Base-by-base conservation (phyloP, 1,140 invertebrate species). In the Drosophila watanabei region DNA sequence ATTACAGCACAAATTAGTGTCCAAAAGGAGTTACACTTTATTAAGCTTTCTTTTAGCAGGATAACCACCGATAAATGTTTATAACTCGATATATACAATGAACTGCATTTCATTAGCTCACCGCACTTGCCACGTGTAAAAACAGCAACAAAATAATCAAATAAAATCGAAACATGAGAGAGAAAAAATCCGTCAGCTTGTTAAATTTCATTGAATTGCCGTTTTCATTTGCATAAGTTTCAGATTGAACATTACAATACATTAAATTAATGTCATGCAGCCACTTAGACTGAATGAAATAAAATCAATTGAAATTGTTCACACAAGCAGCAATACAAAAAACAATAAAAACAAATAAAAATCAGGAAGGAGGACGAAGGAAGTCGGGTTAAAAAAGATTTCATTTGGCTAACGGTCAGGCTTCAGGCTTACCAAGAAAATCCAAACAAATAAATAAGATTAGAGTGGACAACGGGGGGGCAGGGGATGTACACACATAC, bases 181-280 rank as follows among this genome's bases (percentile, higher is more conserved):
- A 28, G 9, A 37, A 61, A 68, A 85, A 85, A 70, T 78, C 82
- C 58, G 48, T 54, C 54, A 9, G 73, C n/a, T 45, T 66, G 48
- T 79, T 70, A 63, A 86, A 75, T 79, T 86, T 71, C 56, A 75
- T 66, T 71, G 68, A 70, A 86, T 82, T 64, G 30, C 60, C 63
- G 61, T 61, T 86, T 86, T 75, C 45, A 85, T 85, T 85, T 82
- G 79, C 82, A 85, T 86, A 85, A 79, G 73, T 82, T 86, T 56
- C 61, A 39, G 37, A 56, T 52, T 37, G 52, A 18, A 45, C 69
- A 68, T 66, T 48, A 60, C 60, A 82, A 65, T 49, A 62, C 61
- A 75, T 86, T 75, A 82, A 64, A 82, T 82, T 79, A 82, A 75
- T 60, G 75, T 64, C 82, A 82, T 65, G 59, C 68, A 64, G 82